These are phyloP conservation scores for Nomia melanderi DNA, from an alignment of 1,140 invertebrate species.

Conservation along the genomic window DNA sequence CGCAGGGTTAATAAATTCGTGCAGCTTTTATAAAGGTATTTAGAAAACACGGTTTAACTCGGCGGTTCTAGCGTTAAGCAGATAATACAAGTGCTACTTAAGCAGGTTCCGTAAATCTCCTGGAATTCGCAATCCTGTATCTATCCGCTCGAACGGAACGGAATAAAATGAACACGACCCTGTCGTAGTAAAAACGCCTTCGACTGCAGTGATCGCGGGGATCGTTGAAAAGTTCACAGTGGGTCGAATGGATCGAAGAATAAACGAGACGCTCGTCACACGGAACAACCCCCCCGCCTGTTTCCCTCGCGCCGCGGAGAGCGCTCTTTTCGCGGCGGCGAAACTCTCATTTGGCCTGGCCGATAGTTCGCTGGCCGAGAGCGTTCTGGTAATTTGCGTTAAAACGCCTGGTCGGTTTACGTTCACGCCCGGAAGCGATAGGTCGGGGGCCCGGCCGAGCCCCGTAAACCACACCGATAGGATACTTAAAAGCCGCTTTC, in stretches of 20 bases:
- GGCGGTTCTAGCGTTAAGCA: too few relatives aligned
- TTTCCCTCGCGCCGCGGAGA: too few relatives aligned
- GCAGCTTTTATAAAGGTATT: too few relatives aligned
- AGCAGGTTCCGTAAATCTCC: too few relatives aligned
- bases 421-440: background rate
- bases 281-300: background rate
- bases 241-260: background rate
- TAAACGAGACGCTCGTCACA: constrained; percentile 8
- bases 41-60: too few relatives aligned
- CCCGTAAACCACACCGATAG: constrained; percentile 19
- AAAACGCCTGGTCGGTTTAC: constrained; percentile 45
- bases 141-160: too few relatives aligned
- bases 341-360: constrained; percentile 35
- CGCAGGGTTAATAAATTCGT: too few relatives aligned
- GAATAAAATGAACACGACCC: too few relatives aligned
- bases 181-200: too few relatives aligned
- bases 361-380: constrained; percentile 11
- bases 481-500: constrained; percentile 40
- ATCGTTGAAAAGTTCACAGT: background rate
- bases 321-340: constrained; percentile 5
- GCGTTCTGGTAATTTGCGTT: constrained; percentile 43
- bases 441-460: background rate
- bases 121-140: too few relatives aligned
- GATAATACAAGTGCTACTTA: too few relatives aligned
- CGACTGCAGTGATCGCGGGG: background rate